Conservation (phyloP, 2,888 invertebrate genomes). For the Lasioglossum figueresi region DNA sequence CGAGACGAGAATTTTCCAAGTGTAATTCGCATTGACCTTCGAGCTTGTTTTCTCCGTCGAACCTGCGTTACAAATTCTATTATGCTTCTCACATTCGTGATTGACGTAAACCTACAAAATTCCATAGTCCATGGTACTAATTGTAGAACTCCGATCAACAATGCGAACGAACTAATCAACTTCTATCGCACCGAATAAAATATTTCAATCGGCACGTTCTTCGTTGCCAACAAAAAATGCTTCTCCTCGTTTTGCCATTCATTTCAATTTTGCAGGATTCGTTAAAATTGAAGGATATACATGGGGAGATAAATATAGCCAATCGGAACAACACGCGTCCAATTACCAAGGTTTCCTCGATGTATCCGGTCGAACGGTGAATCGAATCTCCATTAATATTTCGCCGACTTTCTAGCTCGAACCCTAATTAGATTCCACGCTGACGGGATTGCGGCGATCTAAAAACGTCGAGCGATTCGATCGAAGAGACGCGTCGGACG, state of each 20-base stretch:
- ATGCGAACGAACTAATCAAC: not conserved
- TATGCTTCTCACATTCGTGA: not conserved
- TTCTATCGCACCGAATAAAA: not conserved
- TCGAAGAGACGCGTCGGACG: not conserved
- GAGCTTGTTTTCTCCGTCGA: not conserved
- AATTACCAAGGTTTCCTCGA: not conserved
- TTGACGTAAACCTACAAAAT: not conserved
- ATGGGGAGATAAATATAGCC: not conserved
- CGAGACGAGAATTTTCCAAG: not conserved
- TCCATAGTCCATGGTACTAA: not conserved
- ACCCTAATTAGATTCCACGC: not conserved
- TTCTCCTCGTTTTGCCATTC: not conserved
- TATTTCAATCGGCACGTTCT: not conserved
- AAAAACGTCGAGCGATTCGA: constrained; percentile 16
- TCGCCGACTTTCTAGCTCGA: not conserved
- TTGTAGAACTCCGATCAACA: not conserved
- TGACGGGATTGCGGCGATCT: constrained; percentile 4
- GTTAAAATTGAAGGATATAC: not conserved
- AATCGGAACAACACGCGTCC: not conserved
- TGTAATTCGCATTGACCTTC: not conserved
- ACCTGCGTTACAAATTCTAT: not conserved
- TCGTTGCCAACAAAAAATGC: not conserved
- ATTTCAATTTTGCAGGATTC: not conserved
- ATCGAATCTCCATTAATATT: not conserved
- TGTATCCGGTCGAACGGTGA: no score